Base-by-base conservation (phyloP, 1,140 invertebrate genomes). In the Bombyx mori region DNA sequence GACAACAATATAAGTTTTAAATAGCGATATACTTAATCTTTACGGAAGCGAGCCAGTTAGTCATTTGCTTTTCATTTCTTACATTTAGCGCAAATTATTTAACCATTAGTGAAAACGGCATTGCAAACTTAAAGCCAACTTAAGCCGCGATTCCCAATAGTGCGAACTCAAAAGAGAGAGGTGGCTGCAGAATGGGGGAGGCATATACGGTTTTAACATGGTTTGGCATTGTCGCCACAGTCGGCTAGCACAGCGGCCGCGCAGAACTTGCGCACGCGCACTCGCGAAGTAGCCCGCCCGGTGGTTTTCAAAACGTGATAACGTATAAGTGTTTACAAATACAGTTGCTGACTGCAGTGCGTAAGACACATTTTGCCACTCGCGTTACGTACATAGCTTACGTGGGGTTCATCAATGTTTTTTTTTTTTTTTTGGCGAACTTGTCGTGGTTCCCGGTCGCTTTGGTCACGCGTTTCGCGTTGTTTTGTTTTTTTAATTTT, bases 111-210 rank as follows among this genome's bases (percentile, higher is more conserved):
- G 26, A 35, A 35, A 35, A 35, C 26, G 26, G 26, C 26, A 5
- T 35, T 35, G 26, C 26, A 35, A 35, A 35, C 26, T 35, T 35
- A 35, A 35, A 35, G 4, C 26, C 2, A 35, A 35, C 26, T 35
- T 35, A 35, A 35, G 26, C 26, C 26, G 26, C 26, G 4, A 35
- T 5, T 35, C 26, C 26, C 26, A 35, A 35, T 35, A 35, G 26
- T 35, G 26, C 26, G 26, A 35, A 66, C 65, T 74, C 68, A 80
- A 85, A 82, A 86, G 82, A 86, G 82, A 86, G 82, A 86, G 82
- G 81, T 76, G 76, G 75, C 73, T 70, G 68, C 63, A 63, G 67
- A 70, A 61, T 66, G 75, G 77, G 75, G 74, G 70, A 79, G 72
- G 78, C 71, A 77, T 68, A 64, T 65, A 54, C 72, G 65, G 71